Evolutionary conservation across 2,888 invertebrate species (phyloP).

Genomic region (Aspidapion aeneum): DNA sequence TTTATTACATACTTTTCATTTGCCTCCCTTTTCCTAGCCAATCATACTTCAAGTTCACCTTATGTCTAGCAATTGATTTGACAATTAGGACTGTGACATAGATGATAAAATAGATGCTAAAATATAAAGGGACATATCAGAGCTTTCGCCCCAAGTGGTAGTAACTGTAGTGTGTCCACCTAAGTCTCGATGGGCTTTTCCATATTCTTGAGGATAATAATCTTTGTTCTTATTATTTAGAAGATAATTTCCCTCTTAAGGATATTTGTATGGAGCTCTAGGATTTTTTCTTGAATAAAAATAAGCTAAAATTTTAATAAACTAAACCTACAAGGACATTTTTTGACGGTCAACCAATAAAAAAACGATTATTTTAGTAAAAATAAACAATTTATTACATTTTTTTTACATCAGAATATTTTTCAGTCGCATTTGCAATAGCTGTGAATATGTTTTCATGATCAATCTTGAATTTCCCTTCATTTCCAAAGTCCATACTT

Average conservation of each 20-base stretch:
- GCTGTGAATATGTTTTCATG: slow-evolving; percentile 34
- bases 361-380: too few relatives aligned
- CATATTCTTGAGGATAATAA: too few relatives aligned
- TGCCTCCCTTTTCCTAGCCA: not conserved
- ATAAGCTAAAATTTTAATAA: slow-evolving; percentile 4
- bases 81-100: slow-evolving; percentile 69
- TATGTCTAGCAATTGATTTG: slow-evolving; percentile 70
- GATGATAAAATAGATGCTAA: slow-evolving; percentile 66
- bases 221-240: too few relatives aligned
- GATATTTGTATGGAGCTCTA: slow-evolving; percentile 20
- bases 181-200: too few relatives aligned
- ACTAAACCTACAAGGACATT: too few relatives aligned
- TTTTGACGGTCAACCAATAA: too few relatives aligned
- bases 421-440: slow-evolving; percentile 29
- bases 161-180: slow-evolving; percentile 62
- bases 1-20: too few relatives aligned
- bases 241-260: too few relatives aligned
- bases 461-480: slow-evolving; percentile 34
- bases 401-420: slow-evolving; percentile 23
- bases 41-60: slow-evolving; percentile 60
- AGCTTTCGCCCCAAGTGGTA: slow-evolving; percentile 72
- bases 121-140: slow-evolving; percentile 72
- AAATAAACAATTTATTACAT: slow-evolving; percentile 13
- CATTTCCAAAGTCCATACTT: not conserved
- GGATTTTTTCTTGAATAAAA: slow-evolving; percentile 18